phyloP scores from a whole-genome alignment of 2,888 invertebrate species.

The Chloroclysta siterata region DNA sequence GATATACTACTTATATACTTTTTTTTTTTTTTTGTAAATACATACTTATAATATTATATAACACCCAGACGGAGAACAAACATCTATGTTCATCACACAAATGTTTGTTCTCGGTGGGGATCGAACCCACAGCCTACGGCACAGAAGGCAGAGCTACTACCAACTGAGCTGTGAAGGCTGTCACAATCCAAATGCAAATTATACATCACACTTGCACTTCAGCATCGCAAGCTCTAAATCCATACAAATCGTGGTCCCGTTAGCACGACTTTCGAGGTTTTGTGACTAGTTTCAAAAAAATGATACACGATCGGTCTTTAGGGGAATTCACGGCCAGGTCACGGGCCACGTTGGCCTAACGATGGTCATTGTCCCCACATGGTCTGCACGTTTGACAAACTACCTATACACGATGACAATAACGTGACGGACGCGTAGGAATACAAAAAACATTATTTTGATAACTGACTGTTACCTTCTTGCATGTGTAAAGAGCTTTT shows the following conservation, averaged over 20 bases:
- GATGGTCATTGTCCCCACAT: conserved; percentile 28
- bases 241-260: conserved; percentile 15
- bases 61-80: no score
- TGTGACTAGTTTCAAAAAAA: conserved; percentile 21
- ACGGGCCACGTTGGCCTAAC: conserved; percentile 28
- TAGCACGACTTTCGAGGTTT: conserved; percentile 8
- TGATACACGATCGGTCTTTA: conserved; percentile 17
- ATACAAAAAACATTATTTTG: conserved; percentile 5
- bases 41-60: no score
- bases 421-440: conserved; percentile 7
- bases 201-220: background rate
- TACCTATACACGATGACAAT: conserved; percentile 18
- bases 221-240: conserved; percentile 8
- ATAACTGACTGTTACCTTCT: background rate
- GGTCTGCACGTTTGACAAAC: conserved; percentile 22
- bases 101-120: no score
- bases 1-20: no score
- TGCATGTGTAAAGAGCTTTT: no score
- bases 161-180: no score
- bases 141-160: no score
- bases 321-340: conserved; percentile 20
- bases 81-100: no score
- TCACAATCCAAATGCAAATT: background rate
- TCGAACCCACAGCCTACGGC: no score
- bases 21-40: no score